Evolutionary conservation across 2,113 vertebrate genomes (phyloP), one percentile per base, ranked within the genome.

Genomic region (Melanerpes formicivorus): DNA sequence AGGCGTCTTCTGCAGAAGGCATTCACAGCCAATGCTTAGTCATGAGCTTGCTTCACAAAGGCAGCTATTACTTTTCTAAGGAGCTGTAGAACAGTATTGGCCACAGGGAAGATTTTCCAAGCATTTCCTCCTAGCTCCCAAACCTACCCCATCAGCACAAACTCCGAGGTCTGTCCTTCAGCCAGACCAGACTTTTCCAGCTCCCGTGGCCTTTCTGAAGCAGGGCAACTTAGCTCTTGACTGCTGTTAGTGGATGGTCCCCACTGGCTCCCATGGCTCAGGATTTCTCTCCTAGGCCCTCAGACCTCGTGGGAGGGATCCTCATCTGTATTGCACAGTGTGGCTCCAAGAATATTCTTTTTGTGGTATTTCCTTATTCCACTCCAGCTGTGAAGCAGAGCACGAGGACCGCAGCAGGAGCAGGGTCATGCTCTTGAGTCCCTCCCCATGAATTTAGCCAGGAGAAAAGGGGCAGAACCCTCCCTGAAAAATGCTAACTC

Each of bases 61-160:
- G 27, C 59, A 63, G 59, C 17, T 29, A 5, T 37, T 3, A 10
- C 4, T 62, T 1, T 0, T 9, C 21, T 4, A 19, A 13, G 56
- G 67, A 48, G 27, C 50, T 55, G 29, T 9, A 21, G 44, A 34
- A 62, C 12, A 44, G 16, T 22, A n/a, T 5, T n/a, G 18, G 55
- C 15, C 29, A 63, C 18, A 3, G 32, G 25, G 30, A 30, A 64
- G 25, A 22, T 50, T 62, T 73, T 6, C 55, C 32, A 22, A 3
- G 10, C 0, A 19, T 84, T 46, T 72, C 37, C 21, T 37, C 3
- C 5, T 4, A 2, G 7, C 44, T 72, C 58, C 63, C 77, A 78
- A 69, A 59, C 7, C 52, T 44, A 9, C 58, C 26, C 8, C 17
- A 6, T 15, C 54, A 18, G 22, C 2, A 3, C 16, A 65, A 66